Base-by-base conservation (phyloP, 2,113 vertebrate genomes). In the Gavia stellata region DNA sequence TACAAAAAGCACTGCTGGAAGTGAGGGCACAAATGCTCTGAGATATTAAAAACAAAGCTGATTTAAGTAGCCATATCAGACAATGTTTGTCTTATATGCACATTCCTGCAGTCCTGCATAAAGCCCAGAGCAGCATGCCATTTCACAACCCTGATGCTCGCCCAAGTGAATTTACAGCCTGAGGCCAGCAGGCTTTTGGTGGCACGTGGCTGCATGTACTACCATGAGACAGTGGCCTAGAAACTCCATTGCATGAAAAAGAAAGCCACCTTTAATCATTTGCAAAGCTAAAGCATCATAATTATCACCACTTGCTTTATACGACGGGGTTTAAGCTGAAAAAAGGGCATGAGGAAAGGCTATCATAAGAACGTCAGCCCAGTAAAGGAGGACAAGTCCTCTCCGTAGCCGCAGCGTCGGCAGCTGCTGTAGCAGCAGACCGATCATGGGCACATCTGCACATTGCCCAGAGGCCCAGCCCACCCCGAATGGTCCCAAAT, bases 201-300 rank as follows among this genome's bases (percentile, higher is more conserved):
- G 72, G 52, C 52, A 45, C 1, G 0, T 36, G 44, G 20, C 70
- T 87, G 65, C 45, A 82, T 15, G 2, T 70, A 36, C 61, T 49
- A 26, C 40, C 4, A 0, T n/a, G 29, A 86, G 42, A 65, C 44
- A 24, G 23, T n/a, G 23, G 66, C 33, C 55, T 70, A 61, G 38
- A 56, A 88, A 61, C 8, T 14, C 34, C 36, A 33, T 29, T 38
- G 45, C 24, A 34, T 12, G 25, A 79, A 24, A 16, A 68, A 59
- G 34, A 82, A 75, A 68, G 56, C 12, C 2, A 10, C 7, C 34
- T 86, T 68, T 19, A 66, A 80, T 58, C 53, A 88, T 90, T 85
- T 94, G 92, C 94, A 96, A 96, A 96, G 93, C 90, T 92, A 90
- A 65, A 68, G 58, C 63, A 82, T 71, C 44, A 13, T 26, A 83